Conservation (phyloP, 2,797 vertebrate genomes). For the Podarcis siculus region DNA sequence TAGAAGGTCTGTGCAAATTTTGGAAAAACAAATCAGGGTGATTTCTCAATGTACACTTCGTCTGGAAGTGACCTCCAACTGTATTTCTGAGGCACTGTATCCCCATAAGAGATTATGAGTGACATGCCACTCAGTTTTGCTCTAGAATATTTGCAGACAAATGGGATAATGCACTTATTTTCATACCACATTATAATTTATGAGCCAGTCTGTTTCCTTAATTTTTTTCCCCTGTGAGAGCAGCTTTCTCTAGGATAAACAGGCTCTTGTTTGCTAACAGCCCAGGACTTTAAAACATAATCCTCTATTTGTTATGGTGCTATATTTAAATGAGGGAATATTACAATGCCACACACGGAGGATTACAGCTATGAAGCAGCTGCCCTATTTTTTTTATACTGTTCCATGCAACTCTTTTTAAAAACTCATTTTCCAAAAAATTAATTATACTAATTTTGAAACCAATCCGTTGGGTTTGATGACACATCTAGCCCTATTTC, state of each 20-base stretch:
- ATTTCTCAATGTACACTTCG: background rate
- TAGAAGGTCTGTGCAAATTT: no score
- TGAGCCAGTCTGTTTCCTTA: background rate
- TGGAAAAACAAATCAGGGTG: no score
- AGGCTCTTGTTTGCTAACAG: constrained; percentile 23
- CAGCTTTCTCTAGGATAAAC: constrained; percentile 17
- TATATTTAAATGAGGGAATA: background rate
- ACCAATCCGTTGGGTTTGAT: background rate
- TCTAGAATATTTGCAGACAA: background rate
- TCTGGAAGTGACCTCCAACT: background rate
- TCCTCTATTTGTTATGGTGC: constrained; percentile 12
- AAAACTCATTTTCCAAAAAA: background rate
- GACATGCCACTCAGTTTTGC: background rate
- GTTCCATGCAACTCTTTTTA: background rate
- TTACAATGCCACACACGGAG: background rate
- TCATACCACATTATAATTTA: background rate
- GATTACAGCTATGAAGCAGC: background rate
- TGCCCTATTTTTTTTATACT: constrained; percentile 11
- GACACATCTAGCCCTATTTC: background rate
- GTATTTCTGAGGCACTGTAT: background rate
- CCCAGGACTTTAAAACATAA: background rate
- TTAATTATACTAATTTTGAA: background rate
- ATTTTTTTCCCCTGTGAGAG: background rate
- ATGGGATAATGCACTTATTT: background rate
- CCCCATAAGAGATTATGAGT: background rate